A percentile compares a stretch with the other conserved stretches of the same genome.
Evolutionary conservation across 35 echinoderm and acorn worm species (phyloP).

Genomic region (Strongylocentrotus purpuratus): DNA sequence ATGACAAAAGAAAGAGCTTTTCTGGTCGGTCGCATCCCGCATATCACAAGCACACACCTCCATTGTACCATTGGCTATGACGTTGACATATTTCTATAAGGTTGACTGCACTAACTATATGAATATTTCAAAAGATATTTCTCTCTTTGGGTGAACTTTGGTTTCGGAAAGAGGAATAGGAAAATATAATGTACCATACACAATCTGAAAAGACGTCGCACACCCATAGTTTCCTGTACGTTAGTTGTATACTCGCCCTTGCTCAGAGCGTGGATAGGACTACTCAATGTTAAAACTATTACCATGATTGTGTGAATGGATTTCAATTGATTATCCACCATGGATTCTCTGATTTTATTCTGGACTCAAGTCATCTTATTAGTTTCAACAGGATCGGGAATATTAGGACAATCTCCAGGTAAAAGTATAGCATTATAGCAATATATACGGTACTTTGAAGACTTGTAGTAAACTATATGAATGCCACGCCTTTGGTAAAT

Average conservation of each 20-base stretch:
- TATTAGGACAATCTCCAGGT: background rate
- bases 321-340: background rate
- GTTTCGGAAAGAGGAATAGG: background rate
- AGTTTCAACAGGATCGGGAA: background rate
- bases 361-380: background rate
- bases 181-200: background rate
- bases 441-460: background rate
- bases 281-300: background rate
- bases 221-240: background rate
- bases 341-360: background rate
- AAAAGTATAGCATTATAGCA: background rate
- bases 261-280: background rate
- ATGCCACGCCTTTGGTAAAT: background rate
- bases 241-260: background rate
- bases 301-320: background rate
- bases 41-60: background rate
- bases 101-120: background rate
- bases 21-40: background rate
- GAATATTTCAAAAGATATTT: background rate
- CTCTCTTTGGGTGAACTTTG: background rate
- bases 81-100: slow-evolving; percentile 1
- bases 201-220: background rate
- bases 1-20: background rate
- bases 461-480: background rate
- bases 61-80: background rate